Evolutionary conservation across 2,888 invertebrate species (phyloP), one percentile per base, ranked within the genome.

Genomic region (Tinea semifulvella): DNA sequence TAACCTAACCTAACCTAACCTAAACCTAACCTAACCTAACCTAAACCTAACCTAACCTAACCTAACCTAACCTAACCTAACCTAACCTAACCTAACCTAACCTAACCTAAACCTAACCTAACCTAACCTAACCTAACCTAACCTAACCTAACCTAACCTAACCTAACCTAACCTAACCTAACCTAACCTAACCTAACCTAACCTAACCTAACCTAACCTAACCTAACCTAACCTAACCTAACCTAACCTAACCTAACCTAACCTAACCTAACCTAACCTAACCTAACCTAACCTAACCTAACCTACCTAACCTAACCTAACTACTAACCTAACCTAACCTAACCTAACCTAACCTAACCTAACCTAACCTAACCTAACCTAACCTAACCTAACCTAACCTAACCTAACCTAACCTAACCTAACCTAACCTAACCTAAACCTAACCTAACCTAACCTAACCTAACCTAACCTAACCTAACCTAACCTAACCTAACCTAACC

Each of bases 131-230:
- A 47, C 44, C 47, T 44, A 44, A 47, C 44, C 47, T 42, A 42
- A 47, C 43, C 45, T 44, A 44, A 47, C 44, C 47, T 44, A 47
- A 47, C 47, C 45, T 45, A 46, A 46, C 46, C 46, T 47, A 47
- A 47, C 49, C 47, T 46, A 49, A 49, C 47, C 46, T 47, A 47
- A 48, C 46, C 48, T 48, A 47, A 47, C 28, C 48, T 46, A 40
- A 48, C 45, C 48, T 42, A 42, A 46, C 45, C 43, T 28, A 28
- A 43, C 43, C 43, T 43, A 43, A 43, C 43, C 43, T 43, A 43
- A 43, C 43, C 43, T 43, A 43, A 43, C 43, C 43, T 40, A 31
- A 43, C 28, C 43, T 28, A 28, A 43, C 27, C 43, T 19, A 43
- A 43, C 43, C 43, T 31, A 43, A 43, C 43, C 43, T 43, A 43